Percentiles rank a stretch among this genome's conserved stretches.
Evolutionary conservation across 2,888 invertebrate species (phyloP).

Genomic region (Chrysolina americana): DNA sequence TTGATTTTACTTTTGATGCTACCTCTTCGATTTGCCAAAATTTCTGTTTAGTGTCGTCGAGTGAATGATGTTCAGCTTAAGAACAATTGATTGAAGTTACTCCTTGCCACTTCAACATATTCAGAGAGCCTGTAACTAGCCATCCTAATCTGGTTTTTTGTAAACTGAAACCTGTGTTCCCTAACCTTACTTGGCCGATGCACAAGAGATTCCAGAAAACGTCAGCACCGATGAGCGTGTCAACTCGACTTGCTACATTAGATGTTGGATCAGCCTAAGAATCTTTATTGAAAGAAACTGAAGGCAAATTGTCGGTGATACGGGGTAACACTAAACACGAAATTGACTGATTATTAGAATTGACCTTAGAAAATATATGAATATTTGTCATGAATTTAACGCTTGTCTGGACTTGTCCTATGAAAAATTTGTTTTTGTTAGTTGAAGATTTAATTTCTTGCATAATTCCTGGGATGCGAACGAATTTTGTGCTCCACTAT

Average conservation of each 20-base stretch:
- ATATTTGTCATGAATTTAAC: slow-evolving; percentile 26
- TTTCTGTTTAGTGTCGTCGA: slow-evolving; percentile 22
- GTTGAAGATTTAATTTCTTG: background rate
- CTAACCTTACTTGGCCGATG: slow-evolving; percentile 36
- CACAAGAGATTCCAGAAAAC: slow-evolving; percentile 37
- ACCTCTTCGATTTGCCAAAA: slow-evolving; percentile 27
- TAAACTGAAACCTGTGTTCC: slow-evolving; percentile 22
- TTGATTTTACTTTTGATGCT: no score
- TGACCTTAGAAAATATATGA: slow-evolving; percentile 26
- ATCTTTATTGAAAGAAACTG: slow-evolving; percentile 34
- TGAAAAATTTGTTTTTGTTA: slow-evolving; percentile 27
- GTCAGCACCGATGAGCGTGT: slow-evolving; percentile 43
- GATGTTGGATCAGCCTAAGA: slow-evolving; percentile 43
- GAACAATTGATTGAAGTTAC: slow-evolving; percentile 14
- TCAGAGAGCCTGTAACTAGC: slow-evolving; percentile 42
- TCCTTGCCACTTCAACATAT: background rate
- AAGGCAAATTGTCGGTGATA: slow-evolving; percentile 35
- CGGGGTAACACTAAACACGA: slow-evolving; percentile 27
- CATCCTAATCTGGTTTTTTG: slow-evolving; percentile 45
- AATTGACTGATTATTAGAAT: no score
- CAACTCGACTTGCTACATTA: slow-evolving; percentile 34
- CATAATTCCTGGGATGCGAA: no score
- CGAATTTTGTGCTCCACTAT: slow-evolving; percentile 14
- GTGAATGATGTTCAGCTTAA: background rate
- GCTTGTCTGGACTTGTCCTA: slow-evolving; percentile 29